Base-by-base conservation (phyloP, 2,888 invertebrate species). In the Drosophila hamatofila region DNA sequence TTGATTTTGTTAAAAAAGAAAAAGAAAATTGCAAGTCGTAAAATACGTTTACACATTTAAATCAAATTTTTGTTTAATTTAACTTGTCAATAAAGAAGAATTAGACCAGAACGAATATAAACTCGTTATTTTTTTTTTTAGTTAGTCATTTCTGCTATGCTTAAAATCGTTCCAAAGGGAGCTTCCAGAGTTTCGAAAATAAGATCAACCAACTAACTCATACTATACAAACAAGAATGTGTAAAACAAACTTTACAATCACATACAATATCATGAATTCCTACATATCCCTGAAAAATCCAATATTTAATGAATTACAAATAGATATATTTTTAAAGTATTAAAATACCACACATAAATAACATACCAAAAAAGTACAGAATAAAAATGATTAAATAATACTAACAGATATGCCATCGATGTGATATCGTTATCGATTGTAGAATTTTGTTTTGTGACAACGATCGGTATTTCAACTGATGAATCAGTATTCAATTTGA, bases 1-100 rank as follows among this genome's bases (percentile, higher is more conserved):
- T 69, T 75, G 61, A 70, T 65, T 83, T 76, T 88, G 82, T 88
- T 85, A 84, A 64, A 57, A 49, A 33, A 18, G 0, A 30, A 30
- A 49, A 30, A 16, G 27, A 33, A 55, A 63, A 49, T 57, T 52
- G 21, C 30, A 35, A 56, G 39, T 64, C 57, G 30, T 72, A 56
- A 66, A 41, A 68, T 68, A 83, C 54, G 41, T 67, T 69, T 78
- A 54, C 59, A 63, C 6, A 48, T 39, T 57, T 46, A 62, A 56
- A 51, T 70, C 37, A 44, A 35, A 62, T 71, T 52, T 66, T 60
- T 55, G 55, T 58, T 80, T 60, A 59, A 74, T 70, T 74, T 65
- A 64, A 61, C 46, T 55, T 66, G 52, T 62, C 68, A 67, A 87
- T 81, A 87, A 87, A 87, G 41, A 72, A 66, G 42, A 46, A 60